Evolutionary conservation across 2,888 invertebrate species (phyloP).

Genomic region (Dicycla oo): DNA sequence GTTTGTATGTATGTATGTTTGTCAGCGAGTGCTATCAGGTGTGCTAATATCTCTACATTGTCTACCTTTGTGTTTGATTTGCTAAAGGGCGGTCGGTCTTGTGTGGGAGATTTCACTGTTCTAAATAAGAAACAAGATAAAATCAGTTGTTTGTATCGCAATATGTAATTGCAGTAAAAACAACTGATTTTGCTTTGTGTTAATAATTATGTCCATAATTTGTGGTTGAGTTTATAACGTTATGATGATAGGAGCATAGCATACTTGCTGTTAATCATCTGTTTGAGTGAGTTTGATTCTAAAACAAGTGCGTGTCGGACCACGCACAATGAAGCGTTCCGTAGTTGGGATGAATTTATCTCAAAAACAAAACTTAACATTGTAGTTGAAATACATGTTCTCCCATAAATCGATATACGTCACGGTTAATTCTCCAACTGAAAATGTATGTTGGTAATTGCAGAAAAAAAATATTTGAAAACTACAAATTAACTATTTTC

Average conservation of each 20-base stretch:
- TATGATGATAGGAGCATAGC: not conserved
- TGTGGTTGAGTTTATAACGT: not conserved
- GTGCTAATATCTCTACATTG: slow-evolving; percentile 48
- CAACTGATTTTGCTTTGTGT: not conserved
- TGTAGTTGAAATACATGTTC: no score
- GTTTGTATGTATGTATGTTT: slow-evolving; percentile 10
- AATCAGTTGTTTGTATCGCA: no score
- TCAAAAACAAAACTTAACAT: no score
- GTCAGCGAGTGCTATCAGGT: slow-evolving; percentile 49
- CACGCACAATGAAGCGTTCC: no score
- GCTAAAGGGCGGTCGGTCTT: slow-evolving; percentile 23
- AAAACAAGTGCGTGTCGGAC: no score
- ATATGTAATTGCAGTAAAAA: no score
- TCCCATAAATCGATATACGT: no score
- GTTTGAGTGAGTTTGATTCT: not conserved
- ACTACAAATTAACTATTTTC: no score
- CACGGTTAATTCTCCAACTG: no score
- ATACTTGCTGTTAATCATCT: not conserved
- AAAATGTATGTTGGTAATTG: no score
- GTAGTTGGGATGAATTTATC: no score
- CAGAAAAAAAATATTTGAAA: no score
- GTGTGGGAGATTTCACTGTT: not conserved
- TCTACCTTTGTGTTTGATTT: slow-evolving; percentile 47
- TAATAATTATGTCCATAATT: not conserved
- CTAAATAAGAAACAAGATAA: not conserved